Base-by-base conservation (phyloP, 2,113 vertebrate species). In the Melanotaenia duboulayi region DNA sequence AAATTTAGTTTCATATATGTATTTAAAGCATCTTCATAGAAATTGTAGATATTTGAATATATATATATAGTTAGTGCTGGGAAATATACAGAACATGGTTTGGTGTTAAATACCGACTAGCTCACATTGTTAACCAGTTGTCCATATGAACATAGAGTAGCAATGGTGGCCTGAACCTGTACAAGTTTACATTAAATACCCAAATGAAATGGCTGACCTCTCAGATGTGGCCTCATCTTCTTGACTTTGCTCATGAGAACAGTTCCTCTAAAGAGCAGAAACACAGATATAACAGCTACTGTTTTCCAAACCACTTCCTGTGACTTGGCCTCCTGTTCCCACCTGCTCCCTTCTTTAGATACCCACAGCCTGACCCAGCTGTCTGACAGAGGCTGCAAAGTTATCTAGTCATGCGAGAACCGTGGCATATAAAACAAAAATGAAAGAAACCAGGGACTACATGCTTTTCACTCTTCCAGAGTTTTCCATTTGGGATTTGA, bases 391-490 rank as follows among this genome's bases (percentile, higher is more conserved):
- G 76, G 70, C 84, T 74, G 80, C 71, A 2, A 76, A 76, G 83
- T 63, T 80, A 87, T 85, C 87, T 90, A 83, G 91, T 90, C 92
- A 94, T 94, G 91, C 74, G 93, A 94, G 93, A 94, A 93, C 89
- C 90, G 81, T 91, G 80, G 90, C 89, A 66, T 74, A 74, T 65
- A 74, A 86, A 87, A 84, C 54, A 24, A 70, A 78, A 91, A 90
- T 90, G 85, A 89, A 90, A 91, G 87, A 78, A 59, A 60, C 49
- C 2, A 32, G 68, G 77, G 52, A 72, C 39, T 46, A 17, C 40
- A 74, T 49, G 78, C 80, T 81, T 80, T 42, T 76, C 54, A 5
- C 77, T 78, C 50, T 73, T 79, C 44, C 19, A 5, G 71, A 59
- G 20, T 78, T 61, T 65, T 74, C 71, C 11, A 42, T 61, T 81